These are phyloP conservation scores for Ophonus ardosiacus DNA, from an alignment of 2,888 invertebrate genomes.

Conservation along the genomic window DNA sequence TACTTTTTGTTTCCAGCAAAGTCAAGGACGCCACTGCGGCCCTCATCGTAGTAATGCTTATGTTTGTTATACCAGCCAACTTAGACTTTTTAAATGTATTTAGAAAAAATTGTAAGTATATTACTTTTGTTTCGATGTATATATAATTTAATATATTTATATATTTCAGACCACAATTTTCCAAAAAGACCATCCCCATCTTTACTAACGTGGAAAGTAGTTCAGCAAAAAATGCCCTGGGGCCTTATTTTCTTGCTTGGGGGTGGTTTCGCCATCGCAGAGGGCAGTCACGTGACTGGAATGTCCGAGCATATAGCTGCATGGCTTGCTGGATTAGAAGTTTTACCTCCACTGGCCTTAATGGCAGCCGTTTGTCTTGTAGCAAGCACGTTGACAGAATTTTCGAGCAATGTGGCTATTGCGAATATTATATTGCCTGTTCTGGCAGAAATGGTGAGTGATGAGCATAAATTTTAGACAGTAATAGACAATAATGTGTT, in stretches of 20 bases:
- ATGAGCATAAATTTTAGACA: neutral
- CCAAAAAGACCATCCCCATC: slow-evolving; percentile 83
- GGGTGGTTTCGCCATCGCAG: slow-evolving; percentile 94
- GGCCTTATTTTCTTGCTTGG: slow-evolving; percentile 91
- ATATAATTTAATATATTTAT: no score
- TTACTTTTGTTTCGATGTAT: neutral
- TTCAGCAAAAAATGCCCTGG: slow-evolving; percentile 94
- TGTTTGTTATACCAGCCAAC: slow-evolving; percentile 90
- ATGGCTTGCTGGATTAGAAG: slow-evolving; percentile 82
- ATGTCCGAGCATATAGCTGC: slow-evolving; percentile 87
- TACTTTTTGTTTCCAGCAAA: slow-evolving; percentile 76
- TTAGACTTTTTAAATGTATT: slow-evolving; percentile 86
- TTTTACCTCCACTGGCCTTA: slow-evolving; percentile 81
- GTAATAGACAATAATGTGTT: no score
- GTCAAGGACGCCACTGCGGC: slow-evolving; percentile 91
- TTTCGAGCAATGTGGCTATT: slow-evolving; percentile 94
- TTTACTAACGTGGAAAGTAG: slow-evolving; percentile 89
- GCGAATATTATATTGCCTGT: slow-evolving; percentile 93
- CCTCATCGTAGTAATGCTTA: slow-evolving; percentile 87
- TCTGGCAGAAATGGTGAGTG: slow-evolving; percentile 84
- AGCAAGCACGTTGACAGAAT: slow-evolving; percentile 90
- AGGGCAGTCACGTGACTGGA: slow-evolving; percentile 88
- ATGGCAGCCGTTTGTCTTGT: slow-evolving; percentile 87
- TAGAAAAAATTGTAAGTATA: slow-evolving; percentile 73
- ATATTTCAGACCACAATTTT: slow-evolving; percentile 76